These are phyloP conservation scores for Ptilorrhoa leucosticta DNA, from an alignment of 2,113 vertebrate species.

Conservation along the genomic window DNA sequence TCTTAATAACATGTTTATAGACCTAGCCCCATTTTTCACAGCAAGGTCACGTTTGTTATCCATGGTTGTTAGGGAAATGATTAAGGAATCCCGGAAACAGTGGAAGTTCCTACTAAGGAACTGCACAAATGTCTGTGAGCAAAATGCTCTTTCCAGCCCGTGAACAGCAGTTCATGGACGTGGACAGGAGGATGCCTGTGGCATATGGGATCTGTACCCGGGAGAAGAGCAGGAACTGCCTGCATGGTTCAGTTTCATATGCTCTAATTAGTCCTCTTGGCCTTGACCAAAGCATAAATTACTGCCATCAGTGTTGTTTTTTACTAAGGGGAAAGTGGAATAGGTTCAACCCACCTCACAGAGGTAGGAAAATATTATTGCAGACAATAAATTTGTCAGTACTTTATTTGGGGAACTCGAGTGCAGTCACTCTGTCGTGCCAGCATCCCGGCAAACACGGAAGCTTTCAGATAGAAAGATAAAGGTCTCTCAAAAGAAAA, in stretches of 20 bases:
- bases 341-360: conserved; percentile 49
- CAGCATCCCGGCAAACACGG: conserved; percentile 4
- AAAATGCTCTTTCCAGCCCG: background rate
- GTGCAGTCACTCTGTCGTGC: conserved; percentile 32
- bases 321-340: conserved; percentile 53
- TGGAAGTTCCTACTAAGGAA: conserved; percentile 30
- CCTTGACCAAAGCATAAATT: conserved; percentile 49
- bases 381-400: conserved; percentile 65
- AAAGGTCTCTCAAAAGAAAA: background rate
- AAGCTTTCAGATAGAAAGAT: conserved; percentile 45
- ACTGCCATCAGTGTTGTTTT: conserved; percentile 46
- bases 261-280: conserved; percentile 46
- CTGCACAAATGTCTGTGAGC: background rate
- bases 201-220: background rate
- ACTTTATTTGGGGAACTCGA: conserved; percentile 50
- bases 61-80: conserved; percentile 57
- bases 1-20: conserved; percentile 64
- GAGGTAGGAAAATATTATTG: conserved; percentile 69
- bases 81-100: conserved; percentile 60
- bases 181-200: background rate
- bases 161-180: background rate
- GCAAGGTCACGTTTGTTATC: conserved; percentile 59
- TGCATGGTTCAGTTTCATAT: background rate
- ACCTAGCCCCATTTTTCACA: conserved; percentile 44
- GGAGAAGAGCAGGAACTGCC: conserved; percentile 24